Conservation (phyloP, 1,140 invertebrate genomes). For the Glossosoma conforme region DNA sequence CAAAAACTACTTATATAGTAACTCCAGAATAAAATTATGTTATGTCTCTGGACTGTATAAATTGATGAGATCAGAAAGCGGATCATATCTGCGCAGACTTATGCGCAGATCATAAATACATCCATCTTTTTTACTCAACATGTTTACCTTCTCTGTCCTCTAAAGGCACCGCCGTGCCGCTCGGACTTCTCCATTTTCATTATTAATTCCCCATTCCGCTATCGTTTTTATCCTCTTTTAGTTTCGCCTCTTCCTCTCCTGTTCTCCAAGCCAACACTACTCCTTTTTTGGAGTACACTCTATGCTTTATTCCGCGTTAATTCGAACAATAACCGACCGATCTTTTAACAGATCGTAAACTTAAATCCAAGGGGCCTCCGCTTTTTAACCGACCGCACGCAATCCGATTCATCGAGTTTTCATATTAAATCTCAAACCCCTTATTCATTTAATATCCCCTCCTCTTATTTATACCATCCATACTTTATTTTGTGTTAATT, state of each 20-base stretch:
- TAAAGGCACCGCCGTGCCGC: slow-evolving; percentile 26
- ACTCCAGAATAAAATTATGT: no score
- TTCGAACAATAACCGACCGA: slow-evolving; percentile 49
- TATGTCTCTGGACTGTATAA: no score
- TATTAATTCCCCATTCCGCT: no score
- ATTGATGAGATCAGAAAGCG: no score
- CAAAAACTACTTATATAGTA: no score
- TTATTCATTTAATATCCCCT: no score
- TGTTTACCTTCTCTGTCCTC: slow-evolving; percentile 4
- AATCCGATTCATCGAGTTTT: no score
- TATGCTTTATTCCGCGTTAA: slow-evolving; percentile 52
- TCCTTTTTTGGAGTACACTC: no score
- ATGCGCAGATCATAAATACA: slow-evolving; percentile 8
- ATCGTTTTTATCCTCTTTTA: background rate
- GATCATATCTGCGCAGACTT: no score
- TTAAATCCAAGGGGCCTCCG: slow-evolving; percentile 31
- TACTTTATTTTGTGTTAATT: slow-evolving; percentile 54
- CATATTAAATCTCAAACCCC: no score
- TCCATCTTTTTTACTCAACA: background rate
- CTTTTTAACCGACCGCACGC: slow-evolving; percentile 18
- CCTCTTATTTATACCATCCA: slow-evolving; percentile 5
- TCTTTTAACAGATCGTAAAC: slow-evolving; percentile 56
- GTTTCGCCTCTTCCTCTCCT: slow-evolving; percentile 1
- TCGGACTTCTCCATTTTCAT: no score
- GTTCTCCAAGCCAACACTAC: slow-evolving; percentile 11